Evolutionary conservation across 2,113 vertebrate genomes (phyloP).

Genomic region (Dasyprocta punctata): DNA sequence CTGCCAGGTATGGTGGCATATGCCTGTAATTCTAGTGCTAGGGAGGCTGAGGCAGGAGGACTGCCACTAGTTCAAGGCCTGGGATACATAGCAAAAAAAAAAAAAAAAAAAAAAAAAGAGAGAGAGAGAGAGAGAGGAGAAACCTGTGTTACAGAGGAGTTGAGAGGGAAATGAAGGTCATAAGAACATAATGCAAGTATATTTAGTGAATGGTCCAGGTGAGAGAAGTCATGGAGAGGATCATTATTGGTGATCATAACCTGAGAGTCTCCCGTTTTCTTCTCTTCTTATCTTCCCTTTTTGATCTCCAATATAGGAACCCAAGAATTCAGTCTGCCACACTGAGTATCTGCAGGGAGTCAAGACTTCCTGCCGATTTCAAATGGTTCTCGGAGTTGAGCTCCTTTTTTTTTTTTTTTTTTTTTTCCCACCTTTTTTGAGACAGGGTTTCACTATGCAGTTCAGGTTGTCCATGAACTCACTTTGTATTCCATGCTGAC

Average conservation of each 20-base stretch:
- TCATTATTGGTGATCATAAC: background rate
- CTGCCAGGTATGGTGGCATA: background rate
- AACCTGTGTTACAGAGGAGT: background rate
- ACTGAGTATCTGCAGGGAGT: background rate
- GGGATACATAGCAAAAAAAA: background rate
- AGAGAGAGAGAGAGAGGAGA: background rate
- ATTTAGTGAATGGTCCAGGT: background rate
- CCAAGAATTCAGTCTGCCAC: background rate
- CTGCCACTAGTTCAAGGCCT: background rate
- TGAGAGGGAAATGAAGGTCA: constrained; percentile 1
- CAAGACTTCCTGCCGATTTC: background rate
- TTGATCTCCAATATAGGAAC: background rate
- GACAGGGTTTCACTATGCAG: no score
- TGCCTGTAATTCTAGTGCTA: background rate
- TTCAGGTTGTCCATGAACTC: no score
- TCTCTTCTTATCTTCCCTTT: background rate
- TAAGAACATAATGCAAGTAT: background rate
- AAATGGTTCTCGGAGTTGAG: background rate
- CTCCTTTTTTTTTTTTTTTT: background rate
- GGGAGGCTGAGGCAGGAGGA: background rate
- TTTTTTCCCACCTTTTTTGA: no score
- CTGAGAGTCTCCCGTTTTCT: background rate
- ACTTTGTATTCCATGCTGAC: background rate
- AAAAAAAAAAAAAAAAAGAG: background rate
- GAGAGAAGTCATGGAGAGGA: background rate